Base-by-base conservation (phyloP, 1,140 invertebrate genomes). In the Heliconius melpomene region DNA sequence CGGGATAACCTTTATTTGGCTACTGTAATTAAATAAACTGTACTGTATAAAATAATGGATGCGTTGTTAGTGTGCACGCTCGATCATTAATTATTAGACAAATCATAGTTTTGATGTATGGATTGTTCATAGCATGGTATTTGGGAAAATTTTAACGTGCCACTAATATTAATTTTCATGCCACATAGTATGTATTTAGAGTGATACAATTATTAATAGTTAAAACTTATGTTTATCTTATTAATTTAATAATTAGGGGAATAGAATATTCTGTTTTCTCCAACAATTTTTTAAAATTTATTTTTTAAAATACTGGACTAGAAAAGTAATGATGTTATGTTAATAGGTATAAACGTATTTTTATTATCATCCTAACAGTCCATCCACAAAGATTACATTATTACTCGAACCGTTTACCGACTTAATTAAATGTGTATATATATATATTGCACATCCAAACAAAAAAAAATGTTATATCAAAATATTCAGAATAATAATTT, bases 401-500 rank as follows among this genome's bases (percentile, higher is more conserved):
- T 40, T 40, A 11, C 38, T 40, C 38, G 16, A 50, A 13, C 46
- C 16, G 16, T 18, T n/a, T n/a, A 57, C 8, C 18, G 8, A 70
- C n/a, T 71, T 71, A 29, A 26, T 8, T 71, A 7, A 71, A 16
- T 16, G 11, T 71, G 66, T 71, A 16, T 32, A 9, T 11, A 16
- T 32, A 13, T 32, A 9, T 11, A 16, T 32, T 13, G 16, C 70
- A n/a, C 2, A 36, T 1, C 38, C 38, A 40, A 40, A 40, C 38
- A 11, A 40, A 36, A 60, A 60, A 60, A 60, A 57, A 29, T 60
- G 7, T 13, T 26, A 26, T 11, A 26, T 11, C 23, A 26, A 26
- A 80, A 77, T 77, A 80, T 77, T 80, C 79, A 74, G 72, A 80
- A 80, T 77, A 80, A 77, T 72, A 80, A 80, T 74, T 80, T 74